Percentiles rank a stretch among this genome's conserved stretches.
phyloP scores from a whole-genome alignment of 2,797 vertebrate species.

The Rhinoraja longicauda region DNA sequence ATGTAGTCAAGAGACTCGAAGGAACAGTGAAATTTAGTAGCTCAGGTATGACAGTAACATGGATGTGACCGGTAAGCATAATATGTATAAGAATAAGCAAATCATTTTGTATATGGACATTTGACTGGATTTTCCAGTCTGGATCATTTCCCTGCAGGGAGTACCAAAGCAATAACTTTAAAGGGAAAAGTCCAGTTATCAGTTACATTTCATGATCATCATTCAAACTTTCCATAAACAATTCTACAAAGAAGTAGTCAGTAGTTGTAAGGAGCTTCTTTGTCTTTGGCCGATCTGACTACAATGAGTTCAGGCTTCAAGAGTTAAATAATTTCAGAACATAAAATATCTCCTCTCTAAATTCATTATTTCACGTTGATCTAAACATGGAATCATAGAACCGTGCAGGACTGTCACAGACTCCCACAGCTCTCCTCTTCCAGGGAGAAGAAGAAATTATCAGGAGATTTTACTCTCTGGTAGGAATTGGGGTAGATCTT shows the following conservation, averaged over 20 bases:
- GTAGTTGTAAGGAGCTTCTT: not conserved
- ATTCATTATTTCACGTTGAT: not conserved
- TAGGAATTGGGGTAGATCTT: not conserved
- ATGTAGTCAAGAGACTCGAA: not conserved
- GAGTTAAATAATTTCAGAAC: not conserved
- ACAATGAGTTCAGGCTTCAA: not conserved
- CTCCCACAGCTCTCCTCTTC: too few species aligned
- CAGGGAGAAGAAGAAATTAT: too few species aligned
- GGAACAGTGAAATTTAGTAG: not conserved
- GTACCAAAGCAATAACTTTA: not conserved
- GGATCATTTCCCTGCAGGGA: not conserved
- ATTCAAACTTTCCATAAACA: not conserved
- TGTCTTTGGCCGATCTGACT: not conserved
- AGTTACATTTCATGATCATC: not conserved
- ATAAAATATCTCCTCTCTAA: not conserved
- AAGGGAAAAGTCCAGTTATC: not conserved
- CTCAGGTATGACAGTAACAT: not conserved
- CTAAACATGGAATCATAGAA: not conserved
- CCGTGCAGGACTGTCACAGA: too few species aligned
- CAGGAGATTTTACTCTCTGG: not conserved
- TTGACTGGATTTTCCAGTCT: not conserved
- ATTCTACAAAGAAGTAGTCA: not conserved
- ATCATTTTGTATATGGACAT: not conserved
- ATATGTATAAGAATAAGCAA: not conserved
- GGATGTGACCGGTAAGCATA: not conserved